phyloP scores from a whole-genome alignment of 92 coral and sea anemone species.

The Montipora capitata region DNA sequence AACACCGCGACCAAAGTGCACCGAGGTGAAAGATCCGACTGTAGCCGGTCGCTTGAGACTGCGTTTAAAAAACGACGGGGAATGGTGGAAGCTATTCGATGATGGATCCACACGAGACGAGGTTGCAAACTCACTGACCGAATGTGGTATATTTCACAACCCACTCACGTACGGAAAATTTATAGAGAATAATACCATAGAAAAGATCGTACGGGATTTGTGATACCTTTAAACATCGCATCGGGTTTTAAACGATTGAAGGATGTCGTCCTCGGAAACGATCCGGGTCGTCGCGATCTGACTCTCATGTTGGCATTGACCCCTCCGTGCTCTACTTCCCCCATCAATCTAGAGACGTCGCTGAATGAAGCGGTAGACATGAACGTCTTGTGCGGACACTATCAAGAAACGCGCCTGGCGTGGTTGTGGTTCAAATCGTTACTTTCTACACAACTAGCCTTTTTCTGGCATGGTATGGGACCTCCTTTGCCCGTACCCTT shows the following conservation, averaged over 20 bases:
- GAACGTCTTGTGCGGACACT: constrained; percentile 2
- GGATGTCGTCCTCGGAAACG: not conserved
- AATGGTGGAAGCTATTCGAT: constrained; percentile 14
- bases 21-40: not conserved
- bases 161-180: not conserved
- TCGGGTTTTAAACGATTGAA: not conserved
- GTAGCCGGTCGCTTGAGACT: constrained; percentile 1
- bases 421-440: constrained; percentile 17
- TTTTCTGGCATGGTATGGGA: not conserved
- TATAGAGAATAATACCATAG: not conserved
- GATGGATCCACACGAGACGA: not conserved
- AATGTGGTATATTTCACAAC: not conserved
- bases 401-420: not conserved
- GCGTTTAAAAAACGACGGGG: not conserved
- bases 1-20: not conserved
- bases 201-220: not conserved
- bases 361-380: not conserved
- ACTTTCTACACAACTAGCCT: constrained; percentile 1
- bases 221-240: not conserved
- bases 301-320: not conserved
- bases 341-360: not conserved
- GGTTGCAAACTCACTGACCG: not conserved
- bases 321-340: constrained; percentile 7
- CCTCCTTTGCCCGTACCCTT: not conserved
- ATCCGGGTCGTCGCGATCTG: not conserved